A percentile compares a stretch with the other conserved stretches of the same genome.
These are phyloP conservation scores for Lipotes vexillifer DNA, from an alignment of 2,113 vertebrate species.

Conservation along the genomic window DNA sequence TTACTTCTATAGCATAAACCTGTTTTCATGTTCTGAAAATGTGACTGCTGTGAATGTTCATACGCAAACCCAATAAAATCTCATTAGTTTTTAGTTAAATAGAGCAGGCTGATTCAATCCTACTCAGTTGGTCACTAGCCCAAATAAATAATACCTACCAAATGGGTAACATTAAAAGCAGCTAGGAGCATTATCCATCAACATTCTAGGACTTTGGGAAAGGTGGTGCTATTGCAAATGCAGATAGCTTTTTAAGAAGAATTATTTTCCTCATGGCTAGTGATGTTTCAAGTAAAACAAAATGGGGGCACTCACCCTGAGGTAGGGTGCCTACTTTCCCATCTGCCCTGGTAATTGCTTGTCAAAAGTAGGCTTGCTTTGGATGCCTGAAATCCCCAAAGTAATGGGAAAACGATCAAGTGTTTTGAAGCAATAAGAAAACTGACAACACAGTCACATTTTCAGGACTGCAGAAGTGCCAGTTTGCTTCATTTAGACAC, in stretches of 20 bases:
- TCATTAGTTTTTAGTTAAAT: slow-evolving; percentile 66
- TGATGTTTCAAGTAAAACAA: slow-evolving; percentile 74
- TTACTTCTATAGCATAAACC: slow-evolving; percentile 31
- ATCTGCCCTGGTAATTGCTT: slow-evolving; percentile 74
- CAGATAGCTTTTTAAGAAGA: slow-evolving; percentile 74
- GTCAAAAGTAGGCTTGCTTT: slow-evolving; percentile 64
- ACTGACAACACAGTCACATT: slow-evolving; percentile 67
- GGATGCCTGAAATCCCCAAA: slow-evolving; percentile 62
- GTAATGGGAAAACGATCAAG: slow-evolving; percentile 73
- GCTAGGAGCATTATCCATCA: slow-evolving; percentile 48
- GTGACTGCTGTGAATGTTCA: background rate
- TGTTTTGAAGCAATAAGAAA: slow-evolving; percentile 71
- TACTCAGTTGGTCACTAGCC: slow-evolving; percentile 22
- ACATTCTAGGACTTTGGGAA: slow-evolving; percentile 54
- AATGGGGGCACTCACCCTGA: slow-evolving; percentile 69
- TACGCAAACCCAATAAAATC: slow-evolving; percentile 40
- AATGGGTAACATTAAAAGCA: slow-evolving; percentile 56
- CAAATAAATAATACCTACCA: slow-evolving; percentile 55
- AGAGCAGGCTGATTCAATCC: slow-evolving; percentile 54
- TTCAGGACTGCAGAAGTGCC: slow-evolving; percentile 46
- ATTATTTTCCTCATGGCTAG: slow-evolving; percentile 72
- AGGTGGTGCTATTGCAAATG: slow-evolving; percentile 66
- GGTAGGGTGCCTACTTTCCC: slow-evolving; percentile 67
- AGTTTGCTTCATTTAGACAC: slow-evolving; percentile 62
- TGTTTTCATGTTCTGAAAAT: slow-evolving; percentile 48